Percentiles rank a stretch among this genome's conserved stretches.
phyloP scores from a whole-genome alignment of 2,797 vertebrate genomes.

The Phataginus tricuspis region DNA sequence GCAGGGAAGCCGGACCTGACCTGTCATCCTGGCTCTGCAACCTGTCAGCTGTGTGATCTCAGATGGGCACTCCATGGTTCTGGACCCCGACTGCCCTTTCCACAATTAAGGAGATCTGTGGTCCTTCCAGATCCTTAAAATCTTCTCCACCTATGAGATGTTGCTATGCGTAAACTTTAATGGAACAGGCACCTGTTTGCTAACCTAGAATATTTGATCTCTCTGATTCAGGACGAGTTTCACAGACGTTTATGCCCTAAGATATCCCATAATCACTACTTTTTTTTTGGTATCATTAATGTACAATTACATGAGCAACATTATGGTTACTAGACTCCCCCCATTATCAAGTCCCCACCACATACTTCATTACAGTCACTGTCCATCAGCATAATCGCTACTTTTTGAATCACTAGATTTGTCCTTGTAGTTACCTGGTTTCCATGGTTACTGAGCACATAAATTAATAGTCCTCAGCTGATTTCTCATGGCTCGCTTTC shows the following conservation, averaged over 20 bases:
- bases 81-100: not conserved
- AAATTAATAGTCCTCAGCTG: not conserved
- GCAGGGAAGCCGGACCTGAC: not conserved
- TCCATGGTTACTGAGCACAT: not conserved
- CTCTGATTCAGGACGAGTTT: not conserved
- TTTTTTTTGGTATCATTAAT: too few relatives aligned
- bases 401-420: constrained; percentile 1
- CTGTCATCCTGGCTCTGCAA: not conserved
- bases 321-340: too few relatives aligned
- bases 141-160: not conserved
- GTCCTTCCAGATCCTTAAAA: not conserved
- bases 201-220: not conserved
- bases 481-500: not conserved
- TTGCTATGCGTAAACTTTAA: not conserved
- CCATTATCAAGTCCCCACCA: too few relatives aligned
- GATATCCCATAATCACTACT: too few relatives aligned
- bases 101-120: not conserved
- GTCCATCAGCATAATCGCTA: not conserved
- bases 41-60: not conserved
- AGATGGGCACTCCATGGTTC: not conserved
- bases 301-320: too few relatives aligned
- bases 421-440: not conserved
- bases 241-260: not conserved
- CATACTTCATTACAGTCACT: too few relatives aligned
- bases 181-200: not conserved